Base-by-base conservation (phyloP, 2,797 vertebrate species). In the Pangasius mekongensis region DNA sequence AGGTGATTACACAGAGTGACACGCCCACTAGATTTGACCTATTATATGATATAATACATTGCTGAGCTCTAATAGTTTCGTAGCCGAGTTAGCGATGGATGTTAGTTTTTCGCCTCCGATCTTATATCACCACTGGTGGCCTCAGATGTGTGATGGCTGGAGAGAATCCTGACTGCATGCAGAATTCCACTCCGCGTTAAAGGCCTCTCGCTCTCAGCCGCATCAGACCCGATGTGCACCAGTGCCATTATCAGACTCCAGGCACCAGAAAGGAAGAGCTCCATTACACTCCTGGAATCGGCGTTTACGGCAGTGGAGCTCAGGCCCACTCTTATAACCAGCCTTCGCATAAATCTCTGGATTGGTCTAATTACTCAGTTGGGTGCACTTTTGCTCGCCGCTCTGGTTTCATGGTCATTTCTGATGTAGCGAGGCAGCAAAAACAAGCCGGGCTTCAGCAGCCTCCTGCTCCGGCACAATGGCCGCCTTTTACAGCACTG, bases 341-440 rank as follows among this genome's bases (percentile, higher is more conserved):
- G 56, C 20, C 36, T 83, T n/a, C 6, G 27, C 60, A 64, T 83
- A 64, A 62, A 83, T 64, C 58, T 83, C n/a, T n/a, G 81, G 81
- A 83, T 64, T 43, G 58, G 22, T 27, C 24, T 73, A 52, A 82
- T 87, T 87, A 89, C 66, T 89, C 80, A 87, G 77, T 30, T 8
- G 71, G 76, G 64, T 83, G 77, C 62, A 83, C 85, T 87, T 91
- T 86, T 74, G 71, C 87, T 90, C 66, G n/a, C 66, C 39, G 67
- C 60, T 56, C 64, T 64, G 64, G 36, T 85, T 81, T 81, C 54
- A n/a, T 36, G 36, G 56, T 27, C 62, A 64, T 78, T 88, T 90
- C 52, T 91, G 76, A 80, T 87, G 73, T 84, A 89, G 84, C 33
- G 39, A 78, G 30, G 77, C 27, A 80, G 60, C 27, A 66, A 87